These are phyloP conservation scores for Drosophila subobscura DNA, from an alignment of 1,140 invertebrate species.

Conservation along the genomic window DNA sequence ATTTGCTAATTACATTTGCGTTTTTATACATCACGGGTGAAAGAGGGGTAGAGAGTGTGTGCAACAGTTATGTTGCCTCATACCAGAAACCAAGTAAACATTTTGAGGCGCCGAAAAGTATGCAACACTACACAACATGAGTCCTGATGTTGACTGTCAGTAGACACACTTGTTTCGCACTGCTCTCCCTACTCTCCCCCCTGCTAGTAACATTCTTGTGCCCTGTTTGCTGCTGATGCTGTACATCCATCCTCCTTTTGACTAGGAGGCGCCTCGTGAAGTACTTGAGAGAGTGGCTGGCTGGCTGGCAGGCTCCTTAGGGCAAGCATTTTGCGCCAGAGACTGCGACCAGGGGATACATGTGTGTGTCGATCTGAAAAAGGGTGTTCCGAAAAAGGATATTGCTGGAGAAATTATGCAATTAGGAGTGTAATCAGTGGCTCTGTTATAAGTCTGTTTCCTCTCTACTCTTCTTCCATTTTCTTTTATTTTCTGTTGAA, in stretches of 20 bases:
- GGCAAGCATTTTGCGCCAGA: slow-evolving; percentile 51
- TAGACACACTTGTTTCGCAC: slow-evolving; percentile 58
- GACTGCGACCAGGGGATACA: slow-evolving; percentile 20
- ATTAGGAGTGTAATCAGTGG: too few species aligned
- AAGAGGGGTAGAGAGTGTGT: slow-evolving; percentile 6
- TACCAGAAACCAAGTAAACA: slow-evolving; percentile 39
- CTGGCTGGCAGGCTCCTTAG: slow-evolving; percentile 20
- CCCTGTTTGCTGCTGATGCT: slow-evolving; percentile 13
- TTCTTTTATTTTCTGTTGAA: too few species aligned
- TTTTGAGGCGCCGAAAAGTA: slow-evolving; percentile 63
- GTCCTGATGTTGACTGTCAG: slow-evolving; percentile 49
- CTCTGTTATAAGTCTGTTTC: too few species aligned
- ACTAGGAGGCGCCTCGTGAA: slow-evolving; percentile 30
- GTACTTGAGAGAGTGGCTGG: slow-evolving; percentile 49
- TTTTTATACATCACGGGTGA: slow-evolving; percentile 17
- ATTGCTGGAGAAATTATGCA: neutral
- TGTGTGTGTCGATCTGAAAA: slow-evolving; percentile 1
- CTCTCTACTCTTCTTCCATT: too few species aligned
- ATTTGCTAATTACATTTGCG: slow-evolving; percentile 66
- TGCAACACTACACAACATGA: slow-evolving; percentile 43
- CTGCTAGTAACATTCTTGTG: neutral
- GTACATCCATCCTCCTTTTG: slow-evolving; percentile 2
- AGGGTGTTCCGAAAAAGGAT: slow-evolving; percentile 22
- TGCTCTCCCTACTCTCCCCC: slow-evolving; percentile 6
- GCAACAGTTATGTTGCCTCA: slow-evolving; percentile 62